These are phyloP conservation scores for Epiperipatus broadwayi DNA, from an alignment of 2,888 invertebrate species.

Conservation along the genomic window DNA sequence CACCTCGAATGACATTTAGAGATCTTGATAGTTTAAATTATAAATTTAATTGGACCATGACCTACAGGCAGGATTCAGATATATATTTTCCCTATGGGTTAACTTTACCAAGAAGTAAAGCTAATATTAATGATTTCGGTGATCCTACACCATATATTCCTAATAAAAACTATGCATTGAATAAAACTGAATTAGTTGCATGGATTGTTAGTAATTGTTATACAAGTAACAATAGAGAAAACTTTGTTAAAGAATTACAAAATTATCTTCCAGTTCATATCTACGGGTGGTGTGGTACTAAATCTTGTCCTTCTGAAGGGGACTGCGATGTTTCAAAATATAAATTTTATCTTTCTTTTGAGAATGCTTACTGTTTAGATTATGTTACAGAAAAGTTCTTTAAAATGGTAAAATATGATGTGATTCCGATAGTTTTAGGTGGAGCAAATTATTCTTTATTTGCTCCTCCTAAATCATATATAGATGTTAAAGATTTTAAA, in stretches of 20 bases:
- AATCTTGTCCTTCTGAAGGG: too few species aligned
- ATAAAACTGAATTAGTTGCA: conserved; percentile 28
- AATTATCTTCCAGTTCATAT: conserved; percentile 27
- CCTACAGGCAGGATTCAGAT: conserved; percentile 18
- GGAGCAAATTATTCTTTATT: conserved; percentile 19
- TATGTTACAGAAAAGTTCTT: conserved; percentile 19
- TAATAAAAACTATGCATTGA: conserved; percentile 23
- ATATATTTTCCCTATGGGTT: too few species aligned
- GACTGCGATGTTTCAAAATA: too few species aligned
- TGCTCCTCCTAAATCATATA: conserved; percentile 23
- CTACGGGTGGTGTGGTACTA: conserved; percentile 26
- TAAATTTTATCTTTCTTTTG: conserved; percentile 17
- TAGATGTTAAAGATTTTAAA: conserved; percentile 28
- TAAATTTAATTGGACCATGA: conserved; percentile 19
- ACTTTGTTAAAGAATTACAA: conserved; percentile 25
- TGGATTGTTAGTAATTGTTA: conserved; percentile 32
- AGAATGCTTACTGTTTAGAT: conserved; percentile 17
- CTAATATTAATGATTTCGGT: too few species aligned
- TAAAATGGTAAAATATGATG: conserved; percentile 12
- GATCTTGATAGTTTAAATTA: conserved; percentile 12
- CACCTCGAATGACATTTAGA: conserved; percentile 13
- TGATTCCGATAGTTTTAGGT: conserved; percentile 18
- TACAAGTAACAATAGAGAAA: conserved; percentile 25
- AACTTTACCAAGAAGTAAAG: conserved; percentile 9
- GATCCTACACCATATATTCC: background rate